phyloP scores from a whole-genome alignment of 2,113 vertebrate species.

The Cisticola juncidis region DNA sequence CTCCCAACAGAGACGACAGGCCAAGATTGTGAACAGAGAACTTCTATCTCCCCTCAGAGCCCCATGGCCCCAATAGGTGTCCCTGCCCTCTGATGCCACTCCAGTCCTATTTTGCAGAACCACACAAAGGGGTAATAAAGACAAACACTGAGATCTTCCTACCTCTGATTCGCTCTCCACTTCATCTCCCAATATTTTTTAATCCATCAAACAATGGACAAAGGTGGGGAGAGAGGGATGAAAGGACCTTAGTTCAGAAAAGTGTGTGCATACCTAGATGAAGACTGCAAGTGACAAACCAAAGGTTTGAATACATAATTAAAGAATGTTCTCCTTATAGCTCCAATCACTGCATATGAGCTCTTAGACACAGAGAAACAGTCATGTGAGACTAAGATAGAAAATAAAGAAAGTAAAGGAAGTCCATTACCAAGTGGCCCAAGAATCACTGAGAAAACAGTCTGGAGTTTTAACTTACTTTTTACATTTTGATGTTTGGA shows the following conservation, averaged over 20 bases:
- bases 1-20: background rate
- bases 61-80: background rate
- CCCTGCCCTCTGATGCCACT: too few relatives aligned
- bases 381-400: background rate
- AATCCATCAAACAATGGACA: background rate
- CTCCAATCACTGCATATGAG: background rate
- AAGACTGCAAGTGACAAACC: background rate
- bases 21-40: background rate
- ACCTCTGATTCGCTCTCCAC: background rate
- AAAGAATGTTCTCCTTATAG: background rate
- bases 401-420: background rate
- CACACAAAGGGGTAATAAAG: background rate
- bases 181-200: background rate
- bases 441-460: background rate
- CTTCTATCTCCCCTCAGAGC: background rate
- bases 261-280: accelerated
- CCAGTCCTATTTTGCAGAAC: background rate
- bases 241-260: background rate
- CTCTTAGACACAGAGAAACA: background rate
- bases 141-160: background rate
- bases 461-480: background rate
- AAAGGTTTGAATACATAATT: background rate
- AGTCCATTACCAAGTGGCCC: background rate
- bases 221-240: background rate
- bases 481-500: background rate